phyloP scores from a whole-genome alignment of 2,113 vertebrate species.

The Austrofundulus limnaeus region DNA sequence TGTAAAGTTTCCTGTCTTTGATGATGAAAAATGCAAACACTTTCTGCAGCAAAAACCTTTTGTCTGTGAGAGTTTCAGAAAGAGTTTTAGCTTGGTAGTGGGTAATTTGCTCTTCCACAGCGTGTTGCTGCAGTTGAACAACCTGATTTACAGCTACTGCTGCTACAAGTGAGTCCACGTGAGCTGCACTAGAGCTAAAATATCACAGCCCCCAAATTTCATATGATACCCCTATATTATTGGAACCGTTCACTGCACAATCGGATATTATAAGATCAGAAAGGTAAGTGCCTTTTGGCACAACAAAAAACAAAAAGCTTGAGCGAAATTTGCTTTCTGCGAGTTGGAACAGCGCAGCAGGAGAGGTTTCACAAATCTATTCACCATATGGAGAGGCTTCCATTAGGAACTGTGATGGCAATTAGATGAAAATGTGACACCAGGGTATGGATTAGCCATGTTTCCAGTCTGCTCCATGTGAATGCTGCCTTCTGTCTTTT shows the following conservation, averaged over 20 bases:
- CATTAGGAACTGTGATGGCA: constrained; percentile 54
- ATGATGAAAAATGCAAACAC: no score
- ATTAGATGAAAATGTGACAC: constrained; percentile 59
- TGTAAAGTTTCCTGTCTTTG: no score
- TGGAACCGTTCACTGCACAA: constrained; percentile 10
- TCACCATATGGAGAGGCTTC: constrained; percentile 65
- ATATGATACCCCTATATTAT: constrained; percentile 17
- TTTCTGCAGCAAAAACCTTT: no score
- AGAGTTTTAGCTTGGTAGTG: no score
- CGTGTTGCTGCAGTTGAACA: constrained; percentile 7
- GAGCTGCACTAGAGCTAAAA: constrained; percentile 1
- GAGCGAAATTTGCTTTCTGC: constrained; percentile 37
- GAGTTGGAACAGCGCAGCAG: constrained; percentile 36
- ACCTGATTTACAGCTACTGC: constrained; percentile 13
- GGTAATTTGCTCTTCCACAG: not conserved
- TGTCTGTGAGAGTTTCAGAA: no score
- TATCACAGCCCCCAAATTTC: not conserved
- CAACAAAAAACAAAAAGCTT: constrained; percentile 4
- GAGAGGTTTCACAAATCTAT: constrained; percentile 31
- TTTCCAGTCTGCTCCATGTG: constrained; percentile 37
- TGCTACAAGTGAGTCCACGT: constrained; percentile 5
- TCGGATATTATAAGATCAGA: constrained; percentile 25
- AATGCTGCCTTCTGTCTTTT: constrained; percentile 66
- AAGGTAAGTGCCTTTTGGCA: constrained; percentile 19
- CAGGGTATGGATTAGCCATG: constrained; percentile 26